A percentile compares a stretch with the other conserved stretches of the same genome.
Evolutionary conservation across 2,797 vertebrate genomes (phyloP).

Genomic region (Sebastes umbrosus): DNA sequence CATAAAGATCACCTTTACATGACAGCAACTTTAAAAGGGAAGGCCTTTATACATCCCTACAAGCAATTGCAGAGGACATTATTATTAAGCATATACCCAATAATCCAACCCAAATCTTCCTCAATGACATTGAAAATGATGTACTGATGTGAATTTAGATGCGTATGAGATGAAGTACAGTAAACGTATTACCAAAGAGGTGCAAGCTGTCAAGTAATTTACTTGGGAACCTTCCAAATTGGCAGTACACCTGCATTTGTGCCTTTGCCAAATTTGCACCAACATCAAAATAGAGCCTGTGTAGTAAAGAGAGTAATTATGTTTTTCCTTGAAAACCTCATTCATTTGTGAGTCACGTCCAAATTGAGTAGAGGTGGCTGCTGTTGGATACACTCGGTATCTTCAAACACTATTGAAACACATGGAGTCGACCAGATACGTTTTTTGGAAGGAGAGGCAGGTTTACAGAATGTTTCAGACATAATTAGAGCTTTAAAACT

Average conservation of each 20-base stretch:
- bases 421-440: background rate
- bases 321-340: background rate
- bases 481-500: conserved; percentile 33
- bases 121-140: background rate
- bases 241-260: background rate
- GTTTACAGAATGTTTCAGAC: conserved; percentile 14
- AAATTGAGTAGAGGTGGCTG: background rate
- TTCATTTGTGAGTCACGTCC: background rate
- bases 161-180: background rate
- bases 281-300: background rate
- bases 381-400: background rate
- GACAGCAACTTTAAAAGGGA: background rate
- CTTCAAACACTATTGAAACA: background rate
- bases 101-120: background rate
- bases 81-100: background rate
- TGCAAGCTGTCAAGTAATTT: background rate
- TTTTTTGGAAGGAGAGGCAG: background rate
- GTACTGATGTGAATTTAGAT: background rate
- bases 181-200: background rate
- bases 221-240: background rate
- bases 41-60: background rate
- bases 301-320: conserved; percentile 1
- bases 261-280: background rate
- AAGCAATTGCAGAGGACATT: background rate
- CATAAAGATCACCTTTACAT: background rate